phyloP scores from a whole-genome alignment of 2,113 vertebrate genomes.

The Pachycephala philippinensis region DNA sequence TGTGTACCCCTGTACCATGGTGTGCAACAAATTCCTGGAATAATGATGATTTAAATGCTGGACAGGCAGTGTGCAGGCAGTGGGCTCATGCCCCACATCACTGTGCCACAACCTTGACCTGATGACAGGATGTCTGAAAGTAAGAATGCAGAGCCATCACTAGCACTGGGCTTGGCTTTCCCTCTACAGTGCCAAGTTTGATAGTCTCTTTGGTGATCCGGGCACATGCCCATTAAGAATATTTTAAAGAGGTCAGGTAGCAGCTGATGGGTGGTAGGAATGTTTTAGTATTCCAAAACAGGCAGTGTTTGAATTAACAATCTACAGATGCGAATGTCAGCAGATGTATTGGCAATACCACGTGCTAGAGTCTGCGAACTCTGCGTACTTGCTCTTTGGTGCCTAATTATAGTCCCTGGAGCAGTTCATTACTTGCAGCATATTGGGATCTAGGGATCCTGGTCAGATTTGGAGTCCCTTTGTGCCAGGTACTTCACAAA shows the following conservation, averaged over 20 bases:
- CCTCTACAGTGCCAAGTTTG: slow-evolving; percentile 19
- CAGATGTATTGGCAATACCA: neutral
- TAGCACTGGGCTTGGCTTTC: neutral
- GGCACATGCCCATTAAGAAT: neutral
- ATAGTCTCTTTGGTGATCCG: slow-evolving; percentile 32
- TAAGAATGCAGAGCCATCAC: neutral
- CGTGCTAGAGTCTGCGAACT: neutral
- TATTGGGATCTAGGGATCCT: neutral
- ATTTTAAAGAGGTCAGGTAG: slow-evolving; percentile 32
- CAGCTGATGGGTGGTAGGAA: neutral
- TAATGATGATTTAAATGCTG: neutral
- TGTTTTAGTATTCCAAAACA: slow-evolving; percentile 5
- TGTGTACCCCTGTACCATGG: neutral
- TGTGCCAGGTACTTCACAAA: neutral
- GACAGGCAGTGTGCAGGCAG: neutral
- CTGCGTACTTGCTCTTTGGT: neutral
- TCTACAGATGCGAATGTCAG: neutral
- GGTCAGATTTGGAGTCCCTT: neutral
- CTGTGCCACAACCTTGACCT: neutral
- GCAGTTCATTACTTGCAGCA: neutral
- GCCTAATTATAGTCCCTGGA: neutral
- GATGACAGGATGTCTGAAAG: neutral
- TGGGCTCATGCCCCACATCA: neutral
- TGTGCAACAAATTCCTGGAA: neutral
- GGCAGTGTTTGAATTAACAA: neutral